Conservation (phyloP, 1,140 invertebrate genomes). For the Octopus bimaculoides region DNA sequence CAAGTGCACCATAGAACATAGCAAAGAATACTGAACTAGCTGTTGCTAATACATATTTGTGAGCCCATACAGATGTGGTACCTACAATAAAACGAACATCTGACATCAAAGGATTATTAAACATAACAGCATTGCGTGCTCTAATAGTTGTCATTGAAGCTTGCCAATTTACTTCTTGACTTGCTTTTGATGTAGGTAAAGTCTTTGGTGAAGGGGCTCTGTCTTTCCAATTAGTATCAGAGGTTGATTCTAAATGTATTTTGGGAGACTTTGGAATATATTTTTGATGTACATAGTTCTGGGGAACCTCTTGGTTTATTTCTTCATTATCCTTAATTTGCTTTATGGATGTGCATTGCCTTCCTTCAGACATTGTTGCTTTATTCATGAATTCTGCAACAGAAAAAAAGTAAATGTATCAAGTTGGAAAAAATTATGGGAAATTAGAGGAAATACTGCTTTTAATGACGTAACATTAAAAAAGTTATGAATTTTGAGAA, state of each 20-base stretch:
- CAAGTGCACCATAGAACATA: slow-evolving; percentile 77
- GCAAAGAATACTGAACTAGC: slow-evolving; percentile 83
- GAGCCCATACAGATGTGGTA: slow-evolving; percentile 69
- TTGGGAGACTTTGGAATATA: slow-evolving; percentile 20
- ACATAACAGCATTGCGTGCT: slow-evolving; percentile 75
- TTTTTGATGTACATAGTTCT: slow-evolving; percentile 40
- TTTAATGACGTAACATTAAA: too few relatives aligned
- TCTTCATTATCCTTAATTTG: slow-evolving; percentile 44
- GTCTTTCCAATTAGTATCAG: slow-evolving; percentile 26
- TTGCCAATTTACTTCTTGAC: slow-evolving; percentile 69
- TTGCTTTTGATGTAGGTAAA: slow-evolving; percentile 55
- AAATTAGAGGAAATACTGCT: too few relatives aligned
- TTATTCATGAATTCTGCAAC: slow-evolving; percentile 10
- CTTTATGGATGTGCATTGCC: neutral
- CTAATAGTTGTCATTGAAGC: slow-evolving; percentile 67
- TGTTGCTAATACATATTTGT: slow-evolving; percentile 79
- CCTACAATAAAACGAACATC: slow-evolving; percentile 80
- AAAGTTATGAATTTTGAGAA: too few relatives aligned
- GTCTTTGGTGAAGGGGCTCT: slow-evolving; percentile 21
- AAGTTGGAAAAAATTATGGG: too few relatives aligned
- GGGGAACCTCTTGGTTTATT: slow-evolving; percentile 52
- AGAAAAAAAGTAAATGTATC: neutral
- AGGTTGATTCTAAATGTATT: slow-evolving; percentile 19
- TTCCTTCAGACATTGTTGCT: neutral
- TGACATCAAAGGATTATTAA: slow-evolving; percentile 76